Conservation (phyloP, 2,797 vertebrate genomes). For the Miichthys miiuy region DNA sequence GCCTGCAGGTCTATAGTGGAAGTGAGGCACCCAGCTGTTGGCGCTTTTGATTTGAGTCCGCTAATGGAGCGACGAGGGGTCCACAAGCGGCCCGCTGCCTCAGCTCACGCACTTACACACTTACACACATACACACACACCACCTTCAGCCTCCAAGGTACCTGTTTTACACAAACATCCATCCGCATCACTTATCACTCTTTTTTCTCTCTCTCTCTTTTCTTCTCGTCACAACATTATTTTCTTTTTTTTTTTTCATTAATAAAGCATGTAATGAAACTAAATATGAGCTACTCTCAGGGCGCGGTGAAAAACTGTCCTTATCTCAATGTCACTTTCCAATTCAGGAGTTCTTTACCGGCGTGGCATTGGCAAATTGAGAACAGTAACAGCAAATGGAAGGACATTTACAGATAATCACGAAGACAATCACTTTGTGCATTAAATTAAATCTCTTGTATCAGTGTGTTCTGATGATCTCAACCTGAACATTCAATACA, state of each 20-base stretch:
- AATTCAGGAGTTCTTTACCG: neutral
- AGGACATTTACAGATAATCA: neutral
- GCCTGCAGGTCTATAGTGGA: conserved; percentile 41
- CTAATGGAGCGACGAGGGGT: conserved; percentile 52
- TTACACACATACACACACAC: conserved; percentile 11
- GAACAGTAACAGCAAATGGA: neutral
- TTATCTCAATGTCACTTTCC: neutral
- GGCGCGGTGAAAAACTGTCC: neutral
- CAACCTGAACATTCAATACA: neutral
- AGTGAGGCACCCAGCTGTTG: conserved; percentile 57
- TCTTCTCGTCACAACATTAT: no score
- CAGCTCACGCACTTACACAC: neutral
- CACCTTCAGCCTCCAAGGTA: conserved; percentile 2
- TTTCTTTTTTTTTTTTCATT: neutral
- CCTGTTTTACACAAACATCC: conserved; percentile 36
- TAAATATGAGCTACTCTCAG: neutral
- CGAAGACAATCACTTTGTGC: neutral
- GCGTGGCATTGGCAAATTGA: neutral
- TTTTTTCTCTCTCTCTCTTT: neutral
- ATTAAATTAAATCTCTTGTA: neutral
- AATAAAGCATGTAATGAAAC: neutral
- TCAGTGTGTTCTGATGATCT: neutral
- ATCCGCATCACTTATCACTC: conserved; percentile 35
- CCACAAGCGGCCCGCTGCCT: conserved; percentile 13
- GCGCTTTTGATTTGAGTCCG: conserved; percentile 48